Percentiles rank a stretch among this genome's conserved stretches.
Evolutionary conservation across 2,888 invertebrate species (phyloP).

Genomic region (Timema podura): DNA sequence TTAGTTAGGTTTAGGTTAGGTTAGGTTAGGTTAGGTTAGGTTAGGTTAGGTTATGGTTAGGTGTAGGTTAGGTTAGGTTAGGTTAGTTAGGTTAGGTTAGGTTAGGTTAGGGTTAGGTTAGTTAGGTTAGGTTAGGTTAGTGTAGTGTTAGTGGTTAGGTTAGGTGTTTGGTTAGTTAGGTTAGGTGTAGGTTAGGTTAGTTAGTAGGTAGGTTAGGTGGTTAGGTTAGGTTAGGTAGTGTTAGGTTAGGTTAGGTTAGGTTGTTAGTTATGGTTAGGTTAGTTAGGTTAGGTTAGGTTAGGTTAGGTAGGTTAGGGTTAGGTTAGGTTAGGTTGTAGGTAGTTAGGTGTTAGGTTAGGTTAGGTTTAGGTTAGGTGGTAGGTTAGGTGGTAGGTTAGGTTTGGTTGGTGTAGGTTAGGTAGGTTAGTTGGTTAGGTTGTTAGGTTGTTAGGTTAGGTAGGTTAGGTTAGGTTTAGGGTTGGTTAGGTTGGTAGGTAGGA

Average conservation of each 20-base stretch:
- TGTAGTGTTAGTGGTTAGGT: constrained; percentile 32
- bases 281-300: constrained; percentile 14
- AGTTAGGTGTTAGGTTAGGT: constrained; percentile 6
- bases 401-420: constrained; percentile 8
- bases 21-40: constrained; percentile 37
- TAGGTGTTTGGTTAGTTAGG: constrained; percentile 36
- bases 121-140: constrained; percentile 35
- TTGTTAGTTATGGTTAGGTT: neutral
- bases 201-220: constrained; percentile 1
- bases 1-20: too few species aligned
- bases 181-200: constrained; percentile 22
- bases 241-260: constrained; percentile 14
- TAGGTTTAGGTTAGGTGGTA: neutral
- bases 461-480: constrained; percentile 12
- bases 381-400: neutral
- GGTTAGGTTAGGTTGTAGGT: neutral
- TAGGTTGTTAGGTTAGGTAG: constrained; percentile 10
- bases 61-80: too few species aligned
- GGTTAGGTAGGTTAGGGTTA: constrained; percentile 12
- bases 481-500: neutral
- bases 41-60: constrained; percentile 38
- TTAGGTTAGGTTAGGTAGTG: constrained; percentile 13
- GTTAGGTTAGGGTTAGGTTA: constrained; percentile 35
- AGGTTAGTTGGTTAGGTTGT: too few species aligned
- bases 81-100: constrained; percentile 27